Base-by-base conservation (phyloP, 2,888 invertebrate species). In the Alloscopus bannaensis region DNA sequence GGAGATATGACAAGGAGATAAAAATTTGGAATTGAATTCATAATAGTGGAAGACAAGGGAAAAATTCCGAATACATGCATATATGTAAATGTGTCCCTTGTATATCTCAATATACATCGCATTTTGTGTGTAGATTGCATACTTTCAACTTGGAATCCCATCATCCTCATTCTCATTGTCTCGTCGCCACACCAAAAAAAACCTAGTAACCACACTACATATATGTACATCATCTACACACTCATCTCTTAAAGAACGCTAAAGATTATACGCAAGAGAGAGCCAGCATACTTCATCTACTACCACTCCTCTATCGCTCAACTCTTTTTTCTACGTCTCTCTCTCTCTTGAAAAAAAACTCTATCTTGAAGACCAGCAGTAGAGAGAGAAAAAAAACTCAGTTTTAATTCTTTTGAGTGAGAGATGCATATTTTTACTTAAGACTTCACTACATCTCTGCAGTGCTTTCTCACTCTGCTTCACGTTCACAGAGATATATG, bases 81-180 rank as follows among this genome's bases (percentile, higher is more conserved):
- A n/a, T n/a, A n/a, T n/a, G n/a, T n/a, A n/a, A n/a, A n/a, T n/a
- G n/a, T n/a, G n/a, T n/a, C n/a, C n/a, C n/a, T n/a, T n/a, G n/a
- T n/a, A n/a, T n/a, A n/a, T n/a, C n/a, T n/a, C n/a, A n/a, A n/a
- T n/a, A n/a, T n/a, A n/a, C n/a, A n/a, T n/a, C n/a, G n/a, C n/a
- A n/a, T n/a, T 62, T 28, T 59, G 16, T 29, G 29, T 59, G 24
- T 1, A 16, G 6, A 28, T 29, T 68, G 68, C 68, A 68, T 52
- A 47, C 40, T 68, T 60, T 52, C 31, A 69, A 52, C 40, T 76
- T 16, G 76, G 69, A 76, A 76, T 76, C 60, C 69, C 68, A 62
- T 65, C 64, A 45, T 55, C 72, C 28, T 62, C 71, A 26, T 57
- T 36, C n/a, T n/a, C n/a, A n/a, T n/a, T n/a, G n/a, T n/a, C 50